Base-by-base conservation (phyloP, 2,113 vertebrate species). In the Lepisosteus osseus region DNA sequence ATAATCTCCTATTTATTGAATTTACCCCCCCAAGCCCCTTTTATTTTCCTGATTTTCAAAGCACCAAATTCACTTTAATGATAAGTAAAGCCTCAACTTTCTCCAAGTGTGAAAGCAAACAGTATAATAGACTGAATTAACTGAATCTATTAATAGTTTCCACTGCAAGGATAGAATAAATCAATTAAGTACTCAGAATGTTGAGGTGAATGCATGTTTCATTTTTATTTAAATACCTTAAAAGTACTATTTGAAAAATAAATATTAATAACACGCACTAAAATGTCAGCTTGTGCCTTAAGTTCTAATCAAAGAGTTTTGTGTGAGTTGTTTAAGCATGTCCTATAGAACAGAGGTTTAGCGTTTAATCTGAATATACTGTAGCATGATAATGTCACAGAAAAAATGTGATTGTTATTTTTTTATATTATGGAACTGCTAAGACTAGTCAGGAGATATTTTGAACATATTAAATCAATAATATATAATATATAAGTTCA, bases 201-300 rank as follows among this genome's bases (percentile, higher is more conserved):
- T 61, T 40, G 79, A 73, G 74, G 66, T 79, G 67, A 79, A 78
- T 80, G 82, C 81, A 74, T 78, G 78, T 87, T 81, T 83, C 56
- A 11, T 79, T 78, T 77, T 77, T 77, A 77, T 83, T 72, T 56
- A 68, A 79, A 78, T 78, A 78, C 76, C 74, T 86, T 77, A 84
- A 86, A 89, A 83, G 81, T 72, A 78, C 87, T 81, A 85, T 92
- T 89, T 86, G 87, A 87, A 85, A 81, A 78, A 76, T 76, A 84
- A 85, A 88, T 90, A 90, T 89, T 88, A 88, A 89, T 88, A 86
- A 85, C 85, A 87, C 86, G 61, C 64, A 83, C 81, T 78, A 80
- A 79, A 77, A 82, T 86, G 87, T 79, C 84, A 86, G 86, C 86
- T 76, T 84, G 86, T 80, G n/a, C 11, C 85, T 86, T 75, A 68